Evolutionary conservation across 2,113 vertebrate genomes (phyloP), one percentile per base, ranked within the genome.

Genomic region (Triplophysa dalaica): DNA sequence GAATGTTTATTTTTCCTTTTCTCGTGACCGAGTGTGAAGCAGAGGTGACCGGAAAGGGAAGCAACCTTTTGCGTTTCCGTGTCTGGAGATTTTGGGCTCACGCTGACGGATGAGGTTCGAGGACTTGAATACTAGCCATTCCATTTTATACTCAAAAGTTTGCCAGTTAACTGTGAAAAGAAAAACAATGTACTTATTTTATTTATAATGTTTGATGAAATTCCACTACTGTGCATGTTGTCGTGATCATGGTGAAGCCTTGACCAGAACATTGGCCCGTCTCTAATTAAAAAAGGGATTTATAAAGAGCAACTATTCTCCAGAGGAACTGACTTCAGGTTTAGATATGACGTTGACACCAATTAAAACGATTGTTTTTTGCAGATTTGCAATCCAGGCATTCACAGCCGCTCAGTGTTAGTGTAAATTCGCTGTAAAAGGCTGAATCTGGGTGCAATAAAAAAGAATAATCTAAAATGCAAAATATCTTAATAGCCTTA

Each of bases 161-260:
- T 82, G 79, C 56, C 54, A 65, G 79, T 67, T 82, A 84, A 85
- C 82, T 81, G 80, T 82, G 75, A 81, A 75, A 45, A 43, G 14
- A 66, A 29, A 48, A 63, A 21, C 7, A 50, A 17, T 8, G 2
- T 43, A 8, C 68, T 77, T 77, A 68, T 61, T 74, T 77, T 77
- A 73, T 61, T 74, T 50, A 67, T 70, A 77, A 41, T 68, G 43
- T 48, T 43, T 52, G 62, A 78, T 74, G 13, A 66, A 80, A 41
- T 58, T 38, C 58, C 56, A 52, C 63, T 29, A 65, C 21, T 72
- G 68, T 85, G 84, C 84, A 85, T 83, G 84, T 80, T 58, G 26
- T 81, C 26, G 65, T 78, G 21, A 72, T 69, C 50, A 56, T 33
- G 26, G 29, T 19, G 48, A 65, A 72, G 54, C 21, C 33, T 58